Percentiles rank a stretch among this genome's conserved stretches.
These are phyloP conservation scores for Pachydiplax longipennis DNA, from an alignment of 2,888 invertebrate genomes.

Conservation along the genomic window DNA sequence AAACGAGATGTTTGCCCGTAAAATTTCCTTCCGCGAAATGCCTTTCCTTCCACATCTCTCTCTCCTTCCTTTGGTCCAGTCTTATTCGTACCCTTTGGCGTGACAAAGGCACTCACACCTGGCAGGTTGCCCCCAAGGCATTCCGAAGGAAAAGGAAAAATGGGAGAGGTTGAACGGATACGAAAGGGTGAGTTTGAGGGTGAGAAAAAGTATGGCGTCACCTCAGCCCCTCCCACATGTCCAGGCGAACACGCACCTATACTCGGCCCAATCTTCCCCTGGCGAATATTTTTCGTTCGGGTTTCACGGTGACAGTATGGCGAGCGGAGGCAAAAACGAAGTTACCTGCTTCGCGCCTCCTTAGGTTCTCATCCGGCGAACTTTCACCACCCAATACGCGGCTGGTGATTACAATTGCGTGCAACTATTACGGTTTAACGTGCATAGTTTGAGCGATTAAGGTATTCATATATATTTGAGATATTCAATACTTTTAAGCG, in stretches of 20 bases:
- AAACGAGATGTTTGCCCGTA: neutral
- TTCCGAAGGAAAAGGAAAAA: neutral
- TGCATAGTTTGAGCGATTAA: too few species aligned
- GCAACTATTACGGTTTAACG: too few species aligned
- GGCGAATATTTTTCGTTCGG: neutral
- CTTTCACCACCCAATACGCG: neutral
- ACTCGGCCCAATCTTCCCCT: neutral
- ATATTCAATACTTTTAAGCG: too few species aligned
- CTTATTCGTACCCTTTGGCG: neutral
- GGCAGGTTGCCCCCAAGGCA: constrained; percentile 25
- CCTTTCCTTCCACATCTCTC: neutral
- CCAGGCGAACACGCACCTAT: neutral
- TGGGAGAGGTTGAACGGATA: neutral
- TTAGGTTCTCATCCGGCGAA: neutral
- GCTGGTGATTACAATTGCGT: neutral
- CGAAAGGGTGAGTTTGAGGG: neutral
- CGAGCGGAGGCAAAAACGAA: neutral
- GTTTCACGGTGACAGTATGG: neutral
- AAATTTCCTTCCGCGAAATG: neutral
- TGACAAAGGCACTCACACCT: constrained; percentile 26
- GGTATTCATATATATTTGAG: too few species aligned
- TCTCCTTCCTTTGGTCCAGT: neutral
- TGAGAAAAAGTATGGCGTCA: constrained; percentile 15
- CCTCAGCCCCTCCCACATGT: neutral
- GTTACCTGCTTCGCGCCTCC: neutral